Evolutionary conservation across 2,113 vertebrate species (phyloP), one percentile per base, ranked within the genome.

Genomic region (Atrichornis clamosus): DNA sequence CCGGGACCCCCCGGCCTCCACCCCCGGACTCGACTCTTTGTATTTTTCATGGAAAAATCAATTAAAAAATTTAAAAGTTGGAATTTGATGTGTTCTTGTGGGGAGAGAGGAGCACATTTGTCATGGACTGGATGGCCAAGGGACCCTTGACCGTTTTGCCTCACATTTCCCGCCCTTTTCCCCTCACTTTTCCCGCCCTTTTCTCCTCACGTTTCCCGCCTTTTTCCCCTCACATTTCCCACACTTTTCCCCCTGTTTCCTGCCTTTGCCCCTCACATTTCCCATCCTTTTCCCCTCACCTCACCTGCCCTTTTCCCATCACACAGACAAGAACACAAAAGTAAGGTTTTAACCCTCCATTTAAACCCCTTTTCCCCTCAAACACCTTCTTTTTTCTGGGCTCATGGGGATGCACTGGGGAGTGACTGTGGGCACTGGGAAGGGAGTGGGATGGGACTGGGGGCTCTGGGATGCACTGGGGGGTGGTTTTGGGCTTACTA

Each of bases 21-120:
- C 32, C 64, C 70, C 60, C 20, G 27, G 23, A 42, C 24, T 65
- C 13, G 13, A 44, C 79, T 83, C 63, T 89, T 89, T 90, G 79
- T 90, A 83, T 82, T 90, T 90, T 90, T 90, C 55, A 76, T 90
- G 87, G 72, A 63, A 59, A 82, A 74, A 30, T 41, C 49, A 89
- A 88, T 50, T 37, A 81, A 88, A 50, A 65, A 20, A 4, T 15
- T n/a, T 1, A 59, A 59, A 58, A 50, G 56, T 52, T 22, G 19
- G 10, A 9, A 35, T 21, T 6, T 2, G 9, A 1, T 3, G 6
- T 24, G 24, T 1, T 53, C 62, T 32, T 17, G 46, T n/a, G n/a
- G n/a, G 19, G 44, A 22, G 30, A 42, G 53, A 35, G 23, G 50
- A 28, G n/a, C 5, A 2, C 13, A 5, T 19, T 26, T 2, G 1